These are phyloP conservation scores for Hylaeus anthracinus DNA, from an alignment of 1,140 invertebrate species.

Conservation along the genomic window DNA sequence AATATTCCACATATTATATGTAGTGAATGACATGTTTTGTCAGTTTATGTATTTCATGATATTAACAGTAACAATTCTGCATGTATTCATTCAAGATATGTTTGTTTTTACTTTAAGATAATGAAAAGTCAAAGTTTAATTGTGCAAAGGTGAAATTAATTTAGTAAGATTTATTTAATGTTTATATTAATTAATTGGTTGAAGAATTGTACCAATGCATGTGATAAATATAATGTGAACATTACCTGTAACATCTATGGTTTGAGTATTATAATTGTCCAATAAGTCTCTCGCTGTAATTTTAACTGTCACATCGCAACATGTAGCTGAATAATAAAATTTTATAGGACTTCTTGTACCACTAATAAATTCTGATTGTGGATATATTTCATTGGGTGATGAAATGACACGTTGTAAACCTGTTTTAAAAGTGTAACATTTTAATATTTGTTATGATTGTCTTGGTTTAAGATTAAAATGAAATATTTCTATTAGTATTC, in stretches of 20 bases:
- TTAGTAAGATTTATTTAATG: background rate
- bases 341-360: conserved; percentile 82
- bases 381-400: conserved; percentile 78
- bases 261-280: conserved; percentile 82
- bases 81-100: background rate
- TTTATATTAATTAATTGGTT: background rate
- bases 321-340: conserved; percentile 83
- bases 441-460: conserved; percentile 2
- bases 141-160: background rate
- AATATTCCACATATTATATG: background rate
- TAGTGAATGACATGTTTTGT: background rate
- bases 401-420: conserved; percentile 83
- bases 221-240: conserved; percentile 9
- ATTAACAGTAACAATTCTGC: background rate
- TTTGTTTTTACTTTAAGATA: background rate
- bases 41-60: background rate
- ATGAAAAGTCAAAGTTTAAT: background rate
- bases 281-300: conserved; percentile 83
- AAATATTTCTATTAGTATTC: no score
- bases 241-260: conserved; percentile 83
- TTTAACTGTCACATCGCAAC: conserved; percentile 83
- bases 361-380: conserved; percentile 80
- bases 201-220: background rate
- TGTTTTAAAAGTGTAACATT: conserved; percentile 54
- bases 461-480: background rate